Base-by-base conservation (phyloP, 2,888 invertebrate genomes). In the Myopa testacea region DNA sequence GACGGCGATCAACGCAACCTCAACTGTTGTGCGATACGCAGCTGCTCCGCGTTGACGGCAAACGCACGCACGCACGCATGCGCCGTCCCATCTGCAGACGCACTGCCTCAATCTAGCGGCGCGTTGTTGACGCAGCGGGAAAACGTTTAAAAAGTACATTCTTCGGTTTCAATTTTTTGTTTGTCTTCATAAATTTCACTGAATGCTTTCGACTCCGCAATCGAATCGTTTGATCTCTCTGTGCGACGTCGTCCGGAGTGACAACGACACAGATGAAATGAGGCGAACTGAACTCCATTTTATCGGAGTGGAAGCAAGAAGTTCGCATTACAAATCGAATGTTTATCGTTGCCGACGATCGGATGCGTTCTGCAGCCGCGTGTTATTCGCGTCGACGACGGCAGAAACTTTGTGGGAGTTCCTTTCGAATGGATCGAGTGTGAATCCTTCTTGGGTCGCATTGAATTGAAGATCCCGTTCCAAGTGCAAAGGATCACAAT, bases 41-140 rank as follows among this genome's bases (percentile, higher is more conserved):
- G 26, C 26, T 26, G 26, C 26, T 26, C 26, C 8, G 63, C 63
- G 63, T 63, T 34, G 63, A 19, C 26, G 65, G 12, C 37, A 14
- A 38, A 65, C 12, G 65, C 65, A 65, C 52, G 70, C n/a, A 70
- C 52, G 26, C 70, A 52, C 26, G 68, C 38, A 34, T 34, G 12
- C 63, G 12, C 19, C 50, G 68, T 45, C 16, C 34, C 63, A 14
- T 63, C 63, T 7, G n/a, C 19, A 45, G 4, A 40, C 50, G n/a
- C 12, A 34, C 0, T 4, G 50, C 45, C 4, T 52, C 70, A 60
- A 34, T 37, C 63, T 7, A 16, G 40, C 58, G 50, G 76, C 68
- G 50, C 67, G 71, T 16, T 74, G 74, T 75, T 38, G 58, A 50
- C 79, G 19, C 79, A 79, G 79, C 79, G 77, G 76, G 79, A 63